A percentile compares a stretch with the other conserved stretches of the same genome.
phyloP scores from a whole-genome alignment of 2,888 invertebrate genomes.

The Phoenoteleia sp. region DNA sequence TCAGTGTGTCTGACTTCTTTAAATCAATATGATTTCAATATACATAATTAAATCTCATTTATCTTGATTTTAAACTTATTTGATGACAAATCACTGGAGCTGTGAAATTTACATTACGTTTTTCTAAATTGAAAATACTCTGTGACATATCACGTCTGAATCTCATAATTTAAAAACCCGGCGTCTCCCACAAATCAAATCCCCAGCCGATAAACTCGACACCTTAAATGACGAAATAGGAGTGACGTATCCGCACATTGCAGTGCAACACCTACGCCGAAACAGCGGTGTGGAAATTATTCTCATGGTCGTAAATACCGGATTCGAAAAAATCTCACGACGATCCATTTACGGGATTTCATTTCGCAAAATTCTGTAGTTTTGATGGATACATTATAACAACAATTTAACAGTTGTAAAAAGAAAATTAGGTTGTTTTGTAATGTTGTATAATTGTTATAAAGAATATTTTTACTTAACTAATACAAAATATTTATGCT shows the following conservation, averaged over 20 bases:
- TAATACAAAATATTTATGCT: too few relatives aligned
- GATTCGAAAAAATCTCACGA: constrained; percentile 2
- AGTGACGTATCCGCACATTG: background rate
- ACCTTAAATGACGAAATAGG: constrained; percentile 2
- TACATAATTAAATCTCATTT: too few relatives aligned
- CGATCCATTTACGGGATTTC: background rate
- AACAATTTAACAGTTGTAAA: background rate
- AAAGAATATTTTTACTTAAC: too few relatives aligned
- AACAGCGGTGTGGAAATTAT: constrained; percentile 5
- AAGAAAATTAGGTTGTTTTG: background rate
- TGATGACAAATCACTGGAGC: too few relatives aligned
- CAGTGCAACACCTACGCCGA: constrained; percentile 5
- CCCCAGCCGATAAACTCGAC: background rate
- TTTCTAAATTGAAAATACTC: too few relatives aligned
- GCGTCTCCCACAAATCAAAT: background rate
- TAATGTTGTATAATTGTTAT: background rate
- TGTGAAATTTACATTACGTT: too few relatives aligned
- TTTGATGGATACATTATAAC: background rate
- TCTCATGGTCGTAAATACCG: constrained; percentile 3
- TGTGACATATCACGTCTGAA: too few relatives aligned
- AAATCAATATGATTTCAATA: too few relatives aligned
- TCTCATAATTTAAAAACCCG: too few relatives aligned
- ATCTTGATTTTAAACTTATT: too few relatives aligned
- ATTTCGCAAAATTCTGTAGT: background rate
- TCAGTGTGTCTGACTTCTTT: too few relatives aligned